phyloP scores from a whole-genome alignment of 1,140 invertebrate genomes.

The Drosophila virilis region DNA sequence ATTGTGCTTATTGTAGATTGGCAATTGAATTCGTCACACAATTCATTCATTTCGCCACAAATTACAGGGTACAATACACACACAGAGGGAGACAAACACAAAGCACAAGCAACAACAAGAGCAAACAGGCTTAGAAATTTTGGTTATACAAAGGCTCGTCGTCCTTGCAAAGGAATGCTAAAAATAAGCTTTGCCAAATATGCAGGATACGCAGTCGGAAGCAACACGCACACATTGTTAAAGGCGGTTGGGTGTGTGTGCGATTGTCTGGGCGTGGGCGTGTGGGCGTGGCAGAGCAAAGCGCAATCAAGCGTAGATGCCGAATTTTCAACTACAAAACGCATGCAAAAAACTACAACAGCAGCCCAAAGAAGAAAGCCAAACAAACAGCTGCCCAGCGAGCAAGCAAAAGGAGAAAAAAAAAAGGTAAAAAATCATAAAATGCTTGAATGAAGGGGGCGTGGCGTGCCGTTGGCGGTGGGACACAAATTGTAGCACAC shows the following conservation, averaged over 20 bases:
- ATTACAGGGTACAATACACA: conserved; percentile 38
- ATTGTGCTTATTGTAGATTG: too few species aligned
- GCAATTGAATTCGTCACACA: too few species aligned
- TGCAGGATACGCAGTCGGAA: conserved; percentile 45
- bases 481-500: conserved; percentile 17
- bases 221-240: conserved; percentile 54
- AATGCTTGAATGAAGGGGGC: conserved; percentile 43
- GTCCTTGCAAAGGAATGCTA: conserved; percentile 44
- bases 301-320: conserved; percentile 78
- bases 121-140: conserved; percentile 34
- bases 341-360: conserved; percentile 51
- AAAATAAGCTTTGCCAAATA: conserved; percentile 34
- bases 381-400: background rate
- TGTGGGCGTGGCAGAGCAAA: conserved; percentile 53
- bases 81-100: background rate
- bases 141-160: conserved; percentile 29
- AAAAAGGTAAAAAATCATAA: conserved; percentile 77
- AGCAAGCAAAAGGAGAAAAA: conserved; percentile 12
- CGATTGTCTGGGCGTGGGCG: conserved; percentile 16
- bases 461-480: background rate
- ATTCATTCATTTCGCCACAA: background rate
- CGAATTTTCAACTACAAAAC: conserved; percentile 62
- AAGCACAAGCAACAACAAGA: conserved; percentile 4
- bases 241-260: conserved; percentile 30
- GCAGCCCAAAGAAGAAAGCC: conserved; percentile 20